Conservation (phyloP, 2,113 vertebrate genomes). For the Epinephelus lanceolatus region DNA sequence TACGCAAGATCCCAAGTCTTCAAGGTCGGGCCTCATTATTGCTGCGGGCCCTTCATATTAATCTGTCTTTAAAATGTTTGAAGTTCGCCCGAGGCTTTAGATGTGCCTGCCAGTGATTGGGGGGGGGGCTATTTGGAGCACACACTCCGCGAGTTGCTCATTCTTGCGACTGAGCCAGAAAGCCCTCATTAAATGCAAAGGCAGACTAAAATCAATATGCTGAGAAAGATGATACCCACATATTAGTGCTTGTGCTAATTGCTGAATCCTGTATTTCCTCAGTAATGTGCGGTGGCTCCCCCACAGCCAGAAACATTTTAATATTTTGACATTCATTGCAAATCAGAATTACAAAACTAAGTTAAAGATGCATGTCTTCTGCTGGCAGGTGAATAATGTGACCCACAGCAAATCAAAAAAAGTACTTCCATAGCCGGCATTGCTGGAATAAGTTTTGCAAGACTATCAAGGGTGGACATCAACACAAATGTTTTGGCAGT, state of each 20-base stretch:
- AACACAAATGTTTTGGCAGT: slow-evolving; percentile 31
- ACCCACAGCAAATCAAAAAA: background rate
- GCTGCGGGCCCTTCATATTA: slow-evolving; percentile 60
- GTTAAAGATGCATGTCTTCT: background rate
- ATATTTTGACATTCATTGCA: background rate
- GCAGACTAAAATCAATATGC: slow-evolving; percentile 16
- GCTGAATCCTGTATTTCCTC: slow-evolving; percentile 16
- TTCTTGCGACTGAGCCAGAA: slow-evolving; percentile 49
- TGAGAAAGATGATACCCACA: slow-evolving; percentile 20
- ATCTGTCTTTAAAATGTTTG: slow-evolving; percentile 71
- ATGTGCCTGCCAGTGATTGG: slow-evolving; percentile 64
- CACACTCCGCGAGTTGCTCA: slow-evolving; percentile 41
- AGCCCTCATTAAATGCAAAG: slow-evolving; percentile 66
- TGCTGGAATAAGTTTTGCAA: slow-evolving; percentile 1
- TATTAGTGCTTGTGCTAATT: background rate
- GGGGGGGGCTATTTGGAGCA: slow-evolving; percentile 34
- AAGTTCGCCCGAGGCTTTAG: slow-evolving; percentile 59
- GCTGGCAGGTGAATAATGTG: background rate
- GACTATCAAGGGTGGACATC: background rate
- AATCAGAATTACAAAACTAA: background rate
- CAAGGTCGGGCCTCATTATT: slow-evolving; percentile 63
- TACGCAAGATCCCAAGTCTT: slow-evolving; percentile 57
- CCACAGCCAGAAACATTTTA: slow-evolving; percentile 8
- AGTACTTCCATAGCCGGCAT: background rate
- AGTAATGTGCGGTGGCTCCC: background rate